Evolutionary conservation across 2,797 vertebrate species (phyloP), one percentile per base, ranked within the genome.

Genomic region (Chrosomus eos): DNA sequence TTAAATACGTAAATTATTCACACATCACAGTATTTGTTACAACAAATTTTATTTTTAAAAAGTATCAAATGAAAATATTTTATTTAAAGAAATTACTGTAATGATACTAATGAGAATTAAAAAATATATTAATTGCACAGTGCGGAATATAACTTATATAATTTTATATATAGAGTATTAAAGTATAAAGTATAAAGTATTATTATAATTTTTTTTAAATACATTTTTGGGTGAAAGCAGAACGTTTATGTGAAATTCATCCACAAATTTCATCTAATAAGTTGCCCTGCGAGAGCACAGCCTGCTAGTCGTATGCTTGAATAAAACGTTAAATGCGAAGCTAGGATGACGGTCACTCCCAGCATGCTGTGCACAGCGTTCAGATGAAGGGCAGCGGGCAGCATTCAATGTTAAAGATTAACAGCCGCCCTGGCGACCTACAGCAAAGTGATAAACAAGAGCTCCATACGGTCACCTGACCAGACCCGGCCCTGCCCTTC

Each of bases 341-440:
- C 8, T 5, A 26, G 67, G n/a, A 38, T 1, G 16, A 7, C 8
- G 16, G 31, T 78, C n/a, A 51, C 2, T 40, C 77, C 60, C 84
- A 74, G 70, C 67, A 74, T 64, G 71, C 71, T 14, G 21, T 82
- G 81, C 16, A 13, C 10, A 5, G 55, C 19, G 48, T 64, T 55
- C 43, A 72, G 80, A 62, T 66, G 51, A 43, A 73, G 66, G 10
- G 68, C 40, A 85, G 31, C 19, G 26, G 77, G 78, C 67, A 62
- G 74, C 45, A 62, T 66, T 70, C 40, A 38, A 80, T 4, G 83
- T 81, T 87, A 85, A 85, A 87, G 76, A 87, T 89, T 83, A 89
- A 89, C 86, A 67, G 80, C 66, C 40, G 11, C 23, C 43, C 62
- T 77, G 64, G 10, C 28, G 71, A 84, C 60, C 86, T 72, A 36